phyloP scores from a whole-genome alignment of 2,888 invertebrate species.

The Callyntrura guangdongensis region DNA sequence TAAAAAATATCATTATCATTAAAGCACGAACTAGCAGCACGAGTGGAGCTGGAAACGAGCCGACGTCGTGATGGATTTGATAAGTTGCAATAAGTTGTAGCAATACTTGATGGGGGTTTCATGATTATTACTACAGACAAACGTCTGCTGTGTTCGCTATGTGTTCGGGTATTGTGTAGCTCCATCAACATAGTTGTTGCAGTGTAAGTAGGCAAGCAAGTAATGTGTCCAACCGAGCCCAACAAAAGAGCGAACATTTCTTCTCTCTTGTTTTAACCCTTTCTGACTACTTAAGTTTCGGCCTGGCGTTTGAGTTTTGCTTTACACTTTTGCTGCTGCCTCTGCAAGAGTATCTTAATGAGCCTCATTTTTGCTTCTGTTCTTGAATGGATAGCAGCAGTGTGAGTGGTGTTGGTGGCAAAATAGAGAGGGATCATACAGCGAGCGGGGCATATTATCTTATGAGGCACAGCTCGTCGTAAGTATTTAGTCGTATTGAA shows the following conservation, averaged over 20 bases:
- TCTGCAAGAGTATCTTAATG: conserved; percentile 65
- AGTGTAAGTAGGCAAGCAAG: conserved; percentile 31
- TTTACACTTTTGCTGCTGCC: background rate
- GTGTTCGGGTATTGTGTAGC: background rate
- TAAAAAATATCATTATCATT: conserved; percentile 77
- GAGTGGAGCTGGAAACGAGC: conserved; percentile 72
- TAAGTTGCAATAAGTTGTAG: conserved; percentile 75
- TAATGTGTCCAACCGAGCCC: conserved; percentile 55
- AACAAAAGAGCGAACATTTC: conserved; percentile 54
- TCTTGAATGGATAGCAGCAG: conserved; percentile 24
- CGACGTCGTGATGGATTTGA: conserved; percentile 76
- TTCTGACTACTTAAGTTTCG: conserved; percentile 30
- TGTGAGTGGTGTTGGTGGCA: conserved; percentile 47
- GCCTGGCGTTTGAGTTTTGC: conserved; percentile 34
- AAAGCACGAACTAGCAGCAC: conserved; percentile 79
- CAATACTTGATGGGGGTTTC: conserved; percentile 72
- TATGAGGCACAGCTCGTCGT: background rate
- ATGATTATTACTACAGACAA: conserved; percentile 58
- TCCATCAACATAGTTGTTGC: conserved; percentile 31
- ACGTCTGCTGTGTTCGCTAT: conserved; percentile 1
- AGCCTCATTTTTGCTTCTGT: conserved; percentile 75
- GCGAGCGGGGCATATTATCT: background rate
- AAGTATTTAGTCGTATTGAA: conserved; percentile 27
- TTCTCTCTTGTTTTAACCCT: conserved; percentile 51
- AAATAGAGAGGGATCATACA: conserved; percentile 10